Evolutionary conservation across 2,113 vertebrate genomes (phyloP), one percentile per base, ranked within the genome.

Genomic region (Hirundichthys speculiger): DNA sequence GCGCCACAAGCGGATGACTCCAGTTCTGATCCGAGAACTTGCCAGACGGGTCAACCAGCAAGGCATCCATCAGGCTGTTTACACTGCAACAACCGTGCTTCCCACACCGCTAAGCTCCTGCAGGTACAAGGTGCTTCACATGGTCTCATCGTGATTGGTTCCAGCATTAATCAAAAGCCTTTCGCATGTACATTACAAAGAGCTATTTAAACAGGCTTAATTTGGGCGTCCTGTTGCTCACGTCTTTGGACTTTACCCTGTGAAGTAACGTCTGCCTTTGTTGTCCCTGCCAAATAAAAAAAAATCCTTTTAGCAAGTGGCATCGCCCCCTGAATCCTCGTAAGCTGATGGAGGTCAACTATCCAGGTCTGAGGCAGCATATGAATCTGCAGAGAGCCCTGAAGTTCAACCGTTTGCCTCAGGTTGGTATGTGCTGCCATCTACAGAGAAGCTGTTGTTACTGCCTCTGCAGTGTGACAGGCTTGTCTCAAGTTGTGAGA

Each of bases 21-120:
- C 98, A 0, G 96, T 99, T 21, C 88, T 99, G 79, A 98, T 99
- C 87, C 92, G 96, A 0, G 96, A 99, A 91, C 94, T 99, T 75
- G 94, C 95, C 1, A 91, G 97, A 58, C 77, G 96, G 74, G 96
- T 99, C 41, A 94, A 95, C 68, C 92, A 92, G 71, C 95, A 94
- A 87, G 96, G 95, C 5, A 87, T 97, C 81, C 90, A 90, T 72
- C 96, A 98, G 87, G 98, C 96, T 8, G 91, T 98, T 64, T 99
- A 97, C 87, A 94, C 95, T 2, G 92, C 95, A 0, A 94, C 88
- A 3, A 90, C 93, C 19, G 94, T 99, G 25, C 89, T 99, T 72
- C 98, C 98, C 40, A 96, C 96, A 49, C 97, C 98, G 10, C 90
- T 96, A 1, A 94, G 94, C 77, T 97, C 94, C 51, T 96, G 94